Base-by-base conservation (phyloP, 2,888 invertebrate genomes). In the Bombyx huttoni region DNA sequence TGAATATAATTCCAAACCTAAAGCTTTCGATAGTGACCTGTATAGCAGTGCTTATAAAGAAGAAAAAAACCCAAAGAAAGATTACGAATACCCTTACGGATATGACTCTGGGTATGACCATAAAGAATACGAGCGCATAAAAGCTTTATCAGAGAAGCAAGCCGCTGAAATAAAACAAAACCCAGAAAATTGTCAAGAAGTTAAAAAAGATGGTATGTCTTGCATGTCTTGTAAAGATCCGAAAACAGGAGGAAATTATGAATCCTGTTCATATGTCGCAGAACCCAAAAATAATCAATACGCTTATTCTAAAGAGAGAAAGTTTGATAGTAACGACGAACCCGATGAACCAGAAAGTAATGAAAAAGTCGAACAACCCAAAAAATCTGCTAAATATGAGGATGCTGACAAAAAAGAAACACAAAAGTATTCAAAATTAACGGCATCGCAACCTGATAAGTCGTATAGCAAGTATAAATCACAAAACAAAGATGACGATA, bases 241-340 rank as follows among this genome's bases (percentile, higher is more conserved):
- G 1, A 92, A 92, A 69, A 92, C 92, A 1, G 94, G 94, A 48
- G 94, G 93, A 34, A 92, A 92, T 55, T 94, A 92, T 58, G 95
- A 96, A 72, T 93, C 92, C 12, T 96, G 96, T 70, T 93, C 94
- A 0, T 96, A 94, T 73, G 92, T 93, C 9, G 91, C 92, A 0
- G 91, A 92, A 56, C 94, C 94, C 0, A 90, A 91, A 64, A 93
- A 93, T 57, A 92, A 94, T 70, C 89, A 91, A 68, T 93, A 92
- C 68, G 91, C 91, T 8, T 93, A 91, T 63, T 91, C 90, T 7
- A 91, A 90, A 54, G 91, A 92, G 75, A 89, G 88, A 57, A 91
- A 91, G 64, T 92, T 89, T 63, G 88, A 91, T 54, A 91, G 91
- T 57, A 89, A 91, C 50, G 89, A 90, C 58, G 88, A 90, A 62